Conservation (phyloP, 35 echinoderm and acorn worm genomes). For the Heliocidaris erythrogramma region DNA sequence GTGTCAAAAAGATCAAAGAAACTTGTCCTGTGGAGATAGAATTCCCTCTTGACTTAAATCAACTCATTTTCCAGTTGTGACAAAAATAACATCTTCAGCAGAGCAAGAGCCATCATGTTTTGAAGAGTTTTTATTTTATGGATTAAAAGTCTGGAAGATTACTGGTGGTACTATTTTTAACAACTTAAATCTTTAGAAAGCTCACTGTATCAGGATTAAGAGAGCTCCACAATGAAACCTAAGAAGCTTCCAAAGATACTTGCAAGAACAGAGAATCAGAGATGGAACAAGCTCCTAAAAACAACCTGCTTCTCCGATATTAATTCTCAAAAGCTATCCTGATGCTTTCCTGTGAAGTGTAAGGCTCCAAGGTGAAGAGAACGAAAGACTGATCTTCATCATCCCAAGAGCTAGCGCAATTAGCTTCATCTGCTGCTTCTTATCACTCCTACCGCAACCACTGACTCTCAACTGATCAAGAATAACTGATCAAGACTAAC, state of each 20-base stretch:
- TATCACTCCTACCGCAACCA: not conserved
- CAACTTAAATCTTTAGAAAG: not conserved
- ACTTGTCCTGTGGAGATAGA: not conserved
- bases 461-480: not conserved
- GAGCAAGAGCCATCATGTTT: not conserved
- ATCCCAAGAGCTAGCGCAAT: not conserved
- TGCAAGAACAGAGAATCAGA: not conserved
- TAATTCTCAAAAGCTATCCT: slow-evolving; percentile 8
- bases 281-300: not conserved
- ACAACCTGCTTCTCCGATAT: not conserved
- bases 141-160: too few relatives aligned
- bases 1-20: not conserved
- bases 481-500: not conserved
- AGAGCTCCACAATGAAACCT: not conserved
- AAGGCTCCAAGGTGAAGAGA: not conserved
- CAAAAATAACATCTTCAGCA: not conserved
- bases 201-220: not conserved
- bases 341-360: not conserved
- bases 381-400: not conserved
- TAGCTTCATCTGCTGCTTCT: not conserved
- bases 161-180: not conserved
- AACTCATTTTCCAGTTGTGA: not conserved
- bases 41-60: not conserved
- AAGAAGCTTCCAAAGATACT: not conserved
- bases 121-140: not conserved